Evolutionary conservation across 2,797 vertebrate genomes (phyloP).

Genomic region (Anguilla pacifica): DNA sequence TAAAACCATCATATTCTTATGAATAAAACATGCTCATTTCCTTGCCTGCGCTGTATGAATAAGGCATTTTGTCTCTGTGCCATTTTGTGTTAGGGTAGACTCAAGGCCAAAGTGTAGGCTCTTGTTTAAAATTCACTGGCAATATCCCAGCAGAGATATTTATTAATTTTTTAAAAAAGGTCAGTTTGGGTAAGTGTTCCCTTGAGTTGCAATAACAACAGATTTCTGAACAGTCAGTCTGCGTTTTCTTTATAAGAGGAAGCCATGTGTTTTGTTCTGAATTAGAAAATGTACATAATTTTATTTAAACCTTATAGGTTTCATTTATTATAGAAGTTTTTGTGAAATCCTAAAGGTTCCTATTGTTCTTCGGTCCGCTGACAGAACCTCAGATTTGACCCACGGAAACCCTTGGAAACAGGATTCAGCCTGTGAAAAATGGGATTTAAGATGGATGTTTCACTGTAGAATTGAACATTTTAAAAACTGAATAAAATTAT

Average conservation of each 20-base stretch:
- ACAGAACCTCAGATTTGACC: neutral
- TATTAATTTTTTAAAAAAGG: neutral
- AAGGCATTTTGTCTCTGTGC: neutral
- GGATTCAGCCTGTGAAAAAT: neutral
- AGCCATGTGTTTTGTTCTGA: neutral
- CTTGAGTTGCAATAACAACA: neutral
- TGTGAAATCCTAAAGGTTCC: neutral
- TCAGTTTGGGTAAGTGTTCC: neutral
- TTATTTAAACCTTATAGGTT: neutral
- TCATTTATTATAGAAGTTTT: too few species aligned
- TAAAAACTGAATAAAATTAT: neutral
- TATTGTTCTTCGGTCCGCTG: neutral
- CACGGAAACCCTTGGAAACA: neutral
- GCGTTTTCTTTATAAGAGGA: neutral
- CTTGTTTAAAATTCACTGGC: neutral
- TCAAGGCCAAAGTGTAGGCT: neutral
- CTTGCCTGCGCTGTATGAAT: neutral
- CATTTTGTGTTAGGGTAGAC: neutral
- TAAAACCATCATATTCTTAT: neutral
- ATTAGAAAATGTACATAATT: neutral
- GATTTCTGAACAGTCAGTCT: neutral
- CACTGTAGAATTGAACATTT: neutral
- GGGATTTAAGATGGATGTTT: neutral
- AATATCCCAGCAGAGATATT: neutral
- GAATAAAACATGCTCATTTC: neutral